Evolutionary conservation across 2,888 invertebrate species (phyloP).

Genomic region (Pilophorus perplexus): DNA sequence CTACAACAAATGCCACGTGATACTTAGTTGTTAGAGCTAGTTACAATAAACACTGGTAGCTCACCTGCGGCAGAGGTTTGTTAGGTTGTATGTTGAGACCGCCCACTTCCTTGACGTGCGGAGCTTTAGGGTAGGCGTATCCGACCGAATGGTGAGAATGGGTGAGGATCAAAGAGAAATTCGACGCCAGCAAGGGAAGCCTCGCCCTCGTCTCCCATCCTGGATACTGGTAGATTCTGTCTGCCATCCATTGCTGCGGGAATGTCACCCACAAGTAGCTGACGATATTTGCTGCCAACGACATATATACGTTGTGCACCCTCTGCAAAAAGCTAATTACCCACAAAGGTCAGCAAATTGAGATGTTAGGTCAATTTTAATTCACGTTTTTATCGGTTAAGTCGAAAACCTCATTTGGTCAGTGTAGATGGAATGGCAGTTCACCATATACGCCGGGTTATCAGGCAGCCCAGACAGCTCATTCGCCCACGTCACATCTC

Average conservation of each 20-base stretch:
- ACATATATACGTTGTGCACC: conserved; percentile 25
- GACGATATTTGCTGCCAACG: not conserved
- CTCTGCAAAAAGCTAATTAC: conserved; percentile 34
- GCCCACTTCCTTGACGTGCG: too few relatives aligned
- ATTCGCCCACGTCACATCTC: conserved; percentile 40
- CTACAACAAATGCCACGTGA: conserved; percentile 37
- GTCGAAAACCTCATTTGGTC: too few relatives aligned
- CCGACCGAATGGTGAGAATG: conserved; percentile 45
- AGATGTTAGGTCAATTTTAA: too few relatives aligned
- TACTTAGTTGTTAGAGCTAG: not conserved
- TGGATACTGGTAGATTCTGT: conserved; percentile 30
- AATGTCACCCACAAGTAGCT: conserved; percentile 12
- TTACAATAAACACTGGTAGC: conserved; percentile 45
- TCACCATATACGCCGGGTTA: conserved; percentile 41
- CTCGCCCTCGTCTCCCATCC: conserved; percentile 43
- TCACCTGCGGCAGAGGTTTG: conserved; percentile 45
- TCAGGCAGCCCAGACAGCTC: conserved; percentile 39
- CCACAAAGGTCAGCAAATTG: too few relatives aligned
- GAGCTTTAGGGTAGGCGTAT: conserved; percentile 52
- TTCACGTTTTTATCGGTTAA: too few relatives aligned
- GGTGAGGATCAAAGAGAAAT: conserved; percentile 44
- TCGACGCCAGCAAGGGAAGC: conserved; percentile 41
- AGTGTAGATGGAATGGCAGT: conserved; percentile 35
- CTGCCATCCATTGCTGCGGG: conserved; percentile 20
- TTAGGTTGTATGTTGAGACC: conserved; percentile 58